Evolutionary conservation across 2,797 vertebrate genomes (phyloP), one percentile per base, ranked within the genome.

Genomic region (Megaceryle alcyon): DNA sequence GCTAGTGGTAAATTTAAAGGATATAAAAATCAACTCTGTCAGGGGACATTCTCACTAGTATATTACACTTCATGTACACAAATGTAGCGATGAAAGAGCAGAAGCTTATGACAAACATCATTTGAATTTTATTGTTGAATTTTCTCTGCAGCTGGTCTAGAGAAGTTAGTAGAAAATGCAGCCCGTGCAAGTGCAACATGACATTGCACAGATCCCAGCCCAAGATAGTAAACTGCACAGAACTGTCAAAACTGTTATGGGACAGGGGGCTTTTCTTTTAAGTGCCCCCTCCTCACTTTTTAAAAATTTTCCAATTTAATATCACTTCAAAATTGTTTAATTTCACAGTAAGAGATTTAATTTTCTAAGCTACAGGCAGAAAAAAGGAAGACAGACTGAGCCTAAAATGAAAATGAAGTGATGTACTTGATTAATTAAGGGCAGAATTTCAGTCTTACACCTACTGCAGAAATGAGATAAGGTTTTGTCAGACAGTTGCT

Each of bases 21-120:
- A 85, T 94, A 95, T 97, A 96, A 95, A 96, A 96, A 93, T 89
- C 91, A 90, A 82, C 81, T 95, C 78, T 83, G 95, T 95, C 94
- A 96, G 90, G 96, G 94, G 95, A 96, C 83, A 83, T 94, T 97
- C 94, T 92, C 43, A 85, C 86, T 69, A 87, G 83, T 92, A 92
- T 95, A 95, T 96, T 96, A 68, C 93, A 90, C 88, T 95, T 93
- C 91, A 85, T 88, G 83, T 96, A 95, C 95, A 93, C 81, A 85
- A 96, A 96, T 83, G 93, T 80, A 92, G 86, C 53, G 0, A 93
- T 72, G 89, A 81, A 93, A 96, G 78, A 96, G 91, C 88, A 92
- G 86, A 96, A 96, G 94, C 94, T 96, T 96, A 95, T 95, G 96
- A 95, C 92, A 94, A 96, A 96, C 92, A 93, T 75, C 18, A 90